Evolutionary conservation across 2,888 invertebrate genomes (phyloP).

Genomic region (Spodoptera littoralis): DNA sequence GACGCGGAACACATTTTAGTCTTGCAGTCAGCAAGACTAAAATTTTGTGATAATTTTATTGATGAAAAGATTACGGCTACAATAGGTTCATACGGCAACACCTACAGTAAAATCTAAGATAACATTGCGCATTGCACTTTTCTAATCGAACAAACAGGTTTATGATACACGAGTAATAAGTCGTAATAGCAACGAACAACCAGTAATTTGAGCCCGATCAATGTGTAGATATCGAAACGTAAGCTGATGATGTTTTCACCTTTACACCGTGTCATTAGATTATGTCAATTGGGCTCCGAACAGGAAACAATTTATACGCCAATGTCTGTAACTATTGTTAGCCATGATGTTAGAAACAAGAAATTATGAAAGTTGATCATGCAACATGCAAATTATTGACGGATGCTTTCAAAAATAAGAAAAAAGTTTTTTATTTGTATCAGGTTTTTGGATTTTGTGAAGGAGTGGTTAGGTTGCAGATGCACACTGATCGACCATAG

Average conservation of each 20-base stretch:
- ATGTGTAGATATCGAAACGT: conserved; percentile 19
- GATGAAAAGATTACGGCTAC: no score
- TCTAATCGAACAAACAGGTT: conserved; percentile 8
- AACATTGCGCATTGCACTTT: background rate
- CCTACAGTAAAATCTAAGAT: no score
- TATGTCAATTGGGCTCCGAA: conserved; percentile 43
- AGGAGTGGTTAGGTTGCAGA: no score
- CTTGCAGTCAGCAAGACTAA: no score
- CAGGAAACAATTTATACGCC: conserved; percentile 46
- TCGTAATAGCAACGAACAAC: conserved; percentile 26
- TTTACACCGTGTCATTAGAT: conserved; percentile 45
- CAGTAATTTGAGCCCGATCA: conserved; percentile 36
- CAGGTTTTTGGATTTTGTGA: background rate
- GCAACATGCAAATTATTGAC: conserved; percentile 34
- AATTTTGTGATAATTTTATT: no score
- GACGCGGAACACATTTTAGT: no score
- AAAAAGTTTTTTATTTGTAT: conserved; percentile 11
- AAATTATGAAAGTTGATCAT: conserved; percentile 48
- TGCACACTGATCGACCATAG: no score
- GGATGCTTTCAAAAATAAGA: conserved; percentile 23
- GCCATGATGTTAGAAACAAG: conserved; percentile 23
- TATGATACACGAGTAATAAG: background rate
- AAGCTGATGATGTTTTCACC: conserved; percentile 44
- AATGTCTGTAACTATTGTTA: conserved; percentile 33
- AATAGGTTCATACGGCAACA: background rate